phyloP scores from a whole-genome alignment of 2,888 invertebrate genomes.

The Neoitamus cyanurus region DNA sequence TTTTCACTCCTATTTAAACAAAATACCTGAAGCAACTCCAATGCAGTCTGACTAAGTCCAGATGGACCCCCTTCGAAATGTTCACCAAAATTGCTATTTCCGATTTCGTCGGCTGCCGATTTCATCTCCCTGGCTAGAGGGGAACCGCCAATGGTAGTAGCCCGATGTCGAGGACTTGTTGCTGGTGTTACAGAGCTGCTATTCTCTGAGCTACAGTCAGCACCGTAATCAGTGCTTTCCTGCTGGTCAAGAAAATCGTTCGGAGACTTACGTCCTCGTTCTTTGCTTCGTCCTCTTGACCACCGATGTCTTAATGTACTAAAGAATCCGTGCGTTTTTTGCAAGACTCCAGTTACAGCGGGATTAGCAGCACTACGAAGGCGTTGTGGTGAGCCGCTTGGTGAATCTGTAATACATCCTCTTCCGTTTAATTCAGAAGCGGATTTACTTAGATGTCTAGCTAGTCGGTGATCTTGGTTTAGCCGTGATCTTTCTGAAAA shows the following conservation, averaged over 20 bases:
- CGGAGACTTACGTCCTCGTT: constrained; percentile 73
- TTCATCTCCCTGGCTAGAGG: constrained; percentile 63
- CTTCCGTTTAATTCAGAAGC: constrained; percentile 82
- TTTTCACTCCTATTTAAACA: no score
- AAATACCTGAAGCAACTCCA: constrained; percentile 50
- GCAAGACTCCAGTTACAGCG: constrained; percentile 78
- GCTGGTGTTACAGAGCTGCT: constrained; percentile 74
- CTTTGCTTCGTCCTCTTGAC: constrained; percentile 79
- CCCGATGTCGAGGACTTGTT: constrained; percentile 80
- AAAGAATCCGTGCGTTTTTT: constrained; percentile 85
- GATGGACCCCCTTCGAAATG: neutral
- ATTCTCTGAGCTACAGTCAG: constrained; percentile 84
- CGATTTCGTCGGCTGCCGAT: constrained; percentile 61
- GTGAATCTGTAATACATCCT: constrained; percentile 68
- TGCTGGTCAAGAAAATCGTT: constrained; percentile 69
- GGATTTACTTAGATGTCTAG: constrained; percentile 81
- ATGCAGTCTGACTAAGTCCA: constrained; percentile 40
- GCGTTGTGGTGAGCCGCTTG: constrained; percentile 69
- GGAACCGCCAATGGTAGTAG: constrained; percentile 68
- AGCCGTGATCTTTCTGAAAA: constrained; percentile 49
- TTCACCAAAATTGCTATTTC: constrained; percentile 56
- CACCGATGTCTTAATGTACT: constrained; percentile 84
- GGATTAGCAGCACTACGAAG: constrained; percentile 68
- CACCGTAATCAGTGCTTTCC: constrained; percentile 79
- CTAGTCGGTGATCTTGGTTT: constrained; percentile 60